Conservation (phyloP, 2,888 invertebrate species). For the Brachyopa scutellaris region DNA sequence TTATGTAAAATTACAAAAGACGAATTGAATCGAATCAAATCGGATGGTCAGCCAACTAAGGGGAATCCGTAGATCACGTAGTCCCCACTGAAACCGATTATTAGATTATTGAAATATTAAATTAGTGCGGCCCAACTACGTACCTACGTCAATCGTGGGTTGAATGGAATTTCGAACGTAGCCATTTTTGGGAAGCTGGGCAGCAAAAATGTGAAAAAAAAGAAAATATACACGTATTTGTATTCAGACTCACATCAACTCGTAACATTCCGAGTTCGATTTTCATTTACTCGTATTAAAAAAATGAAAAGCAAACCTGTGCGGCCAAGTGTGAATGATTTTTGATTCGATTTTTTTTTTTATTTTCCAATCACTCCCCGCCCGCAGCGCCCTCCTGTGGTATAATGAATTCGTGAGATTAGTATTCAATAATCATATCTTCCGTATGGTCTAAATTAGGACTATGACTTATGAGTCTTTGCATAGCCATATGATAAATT, state of each 20-base stretch:
- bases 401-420: conserved; percentile 15
- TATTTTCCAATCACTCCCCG: not conserved
- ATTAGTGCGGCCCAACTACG: conserved; percentile 31
- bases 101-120: conserved; percentile 17
- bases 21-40: too few relatives aligned
- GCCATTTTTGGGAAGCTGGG: conserved; percentile 36
- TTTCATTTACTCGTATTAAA: conserved; percentile 23
- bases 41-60: not conserved
- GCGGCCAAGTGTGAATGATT: conserved; percentile 15
- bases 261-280: conserved; percentile 8
- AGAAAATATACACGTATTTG: too few relatives aligned
- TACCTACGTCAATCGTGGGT: conserved; percentile 11
- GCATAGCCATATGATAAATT: conserved; percentile 43
- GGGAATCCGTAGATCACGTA: conserved; percentile 52
- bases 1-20: conserved; percentile 47
- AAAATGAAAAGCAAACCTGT: conserved; percentile 19
- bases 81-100: conserved; percentile 34
- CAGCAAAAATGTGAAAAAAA: not conserved
- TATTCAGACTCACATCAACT: too few relatives aligned
- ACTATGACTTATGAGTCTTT: conserved; percentile 31
- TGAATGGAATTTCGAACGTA: conserved; percentile 57
- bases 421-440: conserved; percentile 49
- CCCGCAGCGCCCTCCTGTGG: too few relatives aligned
- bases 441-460: conserved; percentile 51
- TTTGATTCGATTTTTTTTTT: too few relatives aligned